phyloP scores from a whole-genome alignment of 1,140 invertebrate genomes.

The Drosophila sturtevanti region DNA sequence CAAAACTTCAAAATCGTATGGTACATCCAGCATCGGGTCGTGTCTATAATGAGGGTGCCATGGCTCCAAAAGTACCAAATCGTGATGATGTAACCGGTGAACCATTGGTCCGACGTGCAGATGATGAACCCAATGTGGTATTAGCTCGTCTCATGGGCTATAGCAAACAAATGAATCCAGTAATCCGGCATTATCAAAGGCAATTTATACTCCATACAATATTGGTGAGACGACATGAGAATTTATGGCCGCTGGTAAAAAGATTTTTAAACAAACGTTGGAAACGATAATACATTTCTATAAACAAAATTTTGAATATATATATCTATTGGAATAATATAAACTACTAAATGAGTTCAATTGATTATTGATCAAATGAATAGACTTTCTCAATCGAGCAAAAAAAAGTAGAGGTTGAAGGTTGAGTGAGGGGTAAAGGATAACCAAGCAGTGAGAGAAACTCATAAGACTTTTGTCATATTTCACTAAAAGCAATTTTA shows the following conservation, averaged over 20 bases:
- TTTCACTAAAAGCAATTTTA: too few species aligned
- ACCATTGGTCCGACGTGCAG: constrained; percentile 16
- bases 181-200: constrained; percentile 21
- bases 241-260: constrained; percentile 32
- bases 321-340: background rate
- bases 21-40: constrained; percentile 27
- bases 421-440: too few species aligned
- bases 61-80: constrained; percentile 13
- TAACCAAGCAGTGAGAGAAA: too few species aligned
- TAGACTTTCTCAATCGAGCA: too few species aligned
- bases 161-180: constrained; percentile 1
- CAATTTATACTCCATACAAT: constrained; percentile 14
- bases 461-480: too few species aligned
- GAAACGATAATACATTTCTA: background rate
- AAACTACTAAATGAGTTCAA: too few species aligned
- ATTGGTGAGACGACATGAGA: constrained; percentile 4
- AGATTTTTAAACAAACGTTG: constrained; percentile 16
- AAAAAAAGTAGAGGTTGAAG: too few species aligned
- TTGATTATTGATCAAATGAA: too few species aligned
- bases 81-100: constrained; percentile 40
- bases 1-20: constrained; percentile 14
- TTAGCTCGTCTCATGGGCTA: constrained; percentile 9
- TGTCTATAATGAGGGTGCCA: constrained; percentile 25
- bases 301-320: background rate
- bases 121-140: constrained; percentile 16